A percentile compares a stretch with the other conserved stretches of the same genome.
Conservation (phyloP, 2,113 vertebrate species). For the Osmerus mordax region DNA sequence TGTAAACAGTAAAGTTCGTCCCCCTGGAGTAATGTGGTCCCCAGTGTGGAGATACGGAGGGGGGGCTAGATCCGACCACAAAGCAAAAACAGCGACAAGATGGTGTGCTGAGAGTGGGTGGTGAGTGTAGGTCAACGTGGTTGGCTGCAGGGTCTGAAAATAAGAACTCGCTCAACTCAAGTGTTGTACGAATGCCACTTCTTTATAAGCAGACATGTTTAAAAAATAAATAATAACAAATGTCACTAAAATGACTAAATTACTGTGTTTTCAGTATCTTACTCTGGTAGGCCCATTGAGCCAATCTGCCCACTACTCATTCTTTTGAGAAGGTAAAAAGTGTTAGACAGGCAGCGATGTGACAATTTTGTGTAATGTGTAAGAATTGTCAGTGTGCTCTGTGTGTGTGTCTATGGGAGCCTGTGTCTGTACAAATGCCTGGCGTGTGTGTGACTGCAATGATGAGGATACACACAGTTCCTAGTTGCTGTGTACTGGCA, state of each 20-base stretch:
- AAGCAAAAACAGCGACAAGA: conserved; percentile 60
- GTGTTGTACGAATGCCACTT: conserved; percentile 19
- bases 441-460: background rate
- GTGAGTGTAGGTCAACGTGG: conserved; percentile 69
- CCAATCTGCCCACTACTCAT: too few relatives aligned
- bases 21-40: conserved; percentile 36
- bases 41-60: conserved; percentile 50
- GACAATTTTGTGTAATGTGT: too few relatives aligned
- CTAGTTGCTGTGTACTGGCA: background rate
- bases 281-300: too few relatives aligned
- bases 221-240: background rate
- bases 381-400: too few relatives aligned
- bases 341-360: too few relatives aligned
- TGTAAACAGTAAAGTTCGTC: conserved; percentile 61
- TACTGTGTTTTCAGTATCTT: too few relatives aligned
- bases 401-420: too few relatives aligned
- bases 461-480: background rate
- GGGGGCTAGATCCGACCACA: conserved; percentile 57
- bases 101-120: conserved; percentile 45
- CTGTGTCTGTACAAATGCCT: too few relatives aligned
- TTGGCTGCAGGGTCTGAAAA: conserved; percentile 49
- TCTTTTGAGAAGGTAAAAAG: too few relatives aligned
- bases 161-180: conserved; percentile 56
- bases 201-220: conserved; percentile 16
- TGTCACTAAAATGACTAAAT: background rate